These are phyloP conservation scores for Hexactinellida sp. DNA, from an alignment of 37 sponge, comb jelly and placozoan species.

Conservation along the genomic window DNA sequence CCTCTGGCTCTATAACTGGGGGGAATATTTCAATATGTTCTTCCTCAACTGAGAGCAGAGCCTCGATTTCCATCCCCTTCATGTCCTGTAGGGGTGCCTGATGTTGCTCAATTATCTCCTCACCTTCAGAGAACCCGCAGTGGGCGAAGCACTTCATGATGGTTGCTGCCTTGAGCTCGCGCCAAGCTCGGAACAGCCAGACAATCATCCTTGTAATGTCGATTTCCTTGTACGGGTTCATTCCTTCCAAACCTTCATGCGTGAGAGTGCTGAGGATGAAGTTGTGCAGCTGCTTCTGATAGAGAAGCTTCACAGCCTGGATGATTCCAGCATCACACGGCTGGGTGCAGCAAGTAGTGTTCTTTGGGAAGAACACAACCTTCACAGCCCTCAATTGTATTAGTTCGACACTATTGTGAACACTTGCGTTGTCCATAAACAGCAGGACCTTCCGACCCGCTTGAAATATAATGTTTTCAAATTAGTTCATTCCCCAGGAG, in stretches of 20 bases:
- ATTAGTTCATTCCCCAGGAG: not conserved
- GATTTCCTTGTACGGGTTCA: not conserved
- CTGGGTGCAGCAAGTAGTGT: not conserved
- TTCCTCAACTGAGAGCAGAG: not conserved
- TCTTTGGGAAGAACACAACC: not conserved
- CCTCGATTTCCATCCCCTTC: not conserved
- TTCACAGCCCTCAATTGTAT: not conserved
- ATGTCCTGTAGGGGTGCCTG: not conserved
- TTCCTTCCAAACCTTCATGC: not conserved
- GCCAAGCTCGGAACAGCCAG: not conserved
- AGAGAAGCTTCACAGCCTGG: not conserved
- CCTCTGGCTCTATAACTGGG: not conserved
- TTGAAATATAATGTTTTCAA: not conserved
- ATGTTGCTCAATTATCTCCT: not conserved
- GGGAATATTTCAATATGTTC: not conserved
- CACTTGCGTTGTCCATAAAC: not conserved
- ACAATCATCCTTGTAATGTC: not conserved
- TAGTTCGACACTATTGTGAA: not conserved
- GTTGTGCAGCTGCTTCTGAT: not conserved
- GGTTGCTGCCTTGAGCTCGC: not conserved
- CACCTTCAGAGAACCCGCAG: not conserved
- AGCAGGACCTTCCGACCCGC: not conserved
- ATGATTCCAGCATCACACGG: not conserved
- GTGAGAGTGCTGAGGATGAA: not conserved
- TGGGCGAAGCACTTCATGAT: slow-evolving; percentile 6